Conservation (phyloP, 1,140 invertebrate genomes). For the Sminthurides bifidus region DNA sequence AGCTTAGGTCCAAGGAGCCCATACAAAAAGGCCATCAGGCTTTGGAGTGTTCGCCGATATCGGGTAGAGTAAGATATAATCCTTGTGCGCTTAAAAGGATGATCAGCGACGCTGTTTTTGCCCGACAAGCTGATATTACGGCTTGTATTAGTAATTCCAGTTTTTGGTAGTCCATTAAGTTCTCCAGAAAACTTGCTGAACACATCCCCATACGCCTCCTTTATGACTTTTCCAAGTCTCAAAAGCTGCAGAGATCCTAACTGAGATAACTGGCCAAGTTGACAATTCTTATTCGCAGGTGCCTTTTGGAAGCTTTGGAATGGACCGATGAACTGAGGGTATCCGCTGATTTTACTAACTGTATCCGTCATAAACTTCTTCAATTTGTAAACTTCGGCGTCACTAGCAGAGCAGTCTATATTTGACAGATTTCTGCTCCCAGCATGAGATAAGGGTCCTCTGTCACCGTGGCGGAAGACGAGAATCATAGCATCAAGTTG, state of each 20-base stretch:
- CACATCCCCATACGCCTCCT: constrained; percentile 19
- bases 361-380: constrained; percentile 31
- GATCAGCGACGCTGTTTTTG: no score
- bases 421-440: constrained; percentile 49
- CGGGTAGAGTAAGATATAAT: constrained; percentile 60
- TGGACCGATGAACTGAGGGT: constrained; percentile 51
- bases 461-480: constrained; percentile 73
- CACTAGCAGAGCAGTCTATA: constrained; percentile 55
- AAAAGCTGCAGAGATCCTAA: constrained; percentile 60
- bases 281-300: constrained; percentile 48
- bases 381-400: constrained; percentile 30
- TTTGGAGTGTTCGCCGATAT: constrained; percentile 78
- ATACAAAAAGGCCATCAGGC: constrained; percentile 65
- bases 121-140: no score
- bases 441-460: constrained; percentile 68
- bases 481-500: constrained; percentile 61
- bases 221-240: constrained; percentile 52
- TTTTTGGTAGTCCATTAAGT: no score
- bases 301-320: constrained; percentile 70
- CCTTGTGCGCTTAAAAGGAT: constrained; percentile 6
- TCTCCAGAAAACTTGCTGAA: no score
- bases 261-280: constrained; percentile 57
- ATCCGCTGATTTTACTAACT: constrained; percentile 26
- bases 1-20: constrained; percentile 53
- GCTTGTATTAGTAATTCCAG: no score